Conservation (phyloP, 2,113 vertebrate genomes). For the Corvus hawaiiensis region DNA sequence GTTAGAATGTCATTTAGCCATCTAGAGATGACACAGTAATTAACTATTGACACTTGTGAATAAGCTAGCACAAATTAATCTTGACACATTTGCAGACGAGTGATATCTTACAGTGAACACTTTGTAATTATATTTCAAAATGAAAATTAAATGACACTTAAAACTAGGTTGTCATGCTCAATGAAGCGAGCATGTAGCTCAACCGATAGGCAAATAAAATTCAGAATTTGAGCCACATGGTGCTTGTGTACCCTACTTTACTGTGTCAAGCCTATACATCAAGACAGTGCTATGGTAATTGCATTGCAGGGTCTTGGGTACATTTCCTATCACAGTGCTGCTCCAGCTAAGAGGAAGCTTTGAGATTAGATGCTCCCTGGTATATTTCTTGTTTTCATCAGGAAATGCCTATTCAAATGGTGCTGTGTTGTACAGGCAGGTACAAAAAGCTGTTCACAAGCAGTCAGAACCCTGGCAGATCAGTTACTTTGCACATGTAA, state of each 20-base stretch:
- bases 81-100: conserved; percentile 99
- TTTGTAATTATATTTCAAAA: conserved; percentile 99
- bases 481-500: not conserved
- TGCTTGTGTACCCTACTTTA: conserved; percentile 75
- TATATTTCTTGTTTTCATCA: conserved; percentile 62
- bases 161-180: conserved; percentile 99
- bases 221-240: conserved; percentile 79
- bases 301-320: conserved; percentile 48
- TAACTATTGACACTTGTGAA: conserved; percentile 99
- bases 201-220: conserved; percentile 82
- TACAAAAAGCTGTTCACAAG: conserved; percentile 22
- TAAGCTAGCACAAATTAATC: conserved; percentile 99
- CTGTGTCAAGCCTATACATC: conserved; percentile 72
- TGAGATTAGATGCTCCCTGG: conserved; percentile 55
- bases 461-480: not conserved
- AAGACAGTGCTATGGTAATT: conserved; percentile 70
- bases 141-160: conserved; percentile 99
- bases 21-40: conserved; percentile 99
- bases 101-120: conserved; percentile 99
- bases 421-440: not conserved
- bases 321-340: conserved; percentile 50
- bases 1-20: conserved; percentile 98
- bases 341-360: conserved; percentile 48
- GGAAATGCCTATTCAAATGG: conserved; percentile 54
- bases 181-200: conserved; percentile 87